Conservation (phyloP, 2,113 vertebrate genomes). For the Cryptomyrus ogoouensis region DNA sequence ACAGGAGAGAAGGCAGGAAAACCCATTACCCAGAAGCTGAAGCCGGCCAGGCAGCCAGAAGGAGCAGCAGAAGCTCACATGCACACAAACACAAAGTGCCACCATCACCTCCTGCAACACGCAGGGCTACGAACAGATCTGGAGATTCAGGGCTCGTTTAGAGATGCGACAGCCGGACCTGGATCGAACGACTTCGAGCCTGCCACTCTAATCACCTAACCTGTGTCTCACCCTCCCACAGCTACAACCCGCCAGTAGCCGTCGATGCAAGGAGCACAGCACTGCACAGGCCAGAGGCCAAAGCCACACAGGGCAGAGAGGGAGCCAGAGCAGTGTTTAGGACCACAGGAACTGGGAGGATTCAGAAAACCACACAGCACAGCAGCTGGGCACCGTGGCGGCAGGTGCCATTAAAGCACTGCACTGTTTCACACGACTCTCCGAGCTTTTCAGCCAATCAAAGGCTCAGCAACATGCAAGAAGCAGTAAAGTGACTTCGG, state of each 20-base stretch:
- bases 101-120: neutral
- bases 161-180: neutral
- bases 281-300: constrained; percentile 50
- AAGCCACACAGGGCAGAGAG: neutral
- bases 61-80: neutral
- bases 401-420: neutral
- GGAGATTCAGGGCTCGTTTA: neutral
- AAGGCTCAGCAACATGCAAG: neutral
- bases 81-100: neutral
- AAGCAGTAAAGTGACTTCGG: neutral
- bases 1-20: constrained; percentile 40
- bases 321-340: neutral
- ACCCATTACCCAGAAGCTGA: constrained; percentile 25
- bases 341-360: neutral
- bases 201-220: neutral
- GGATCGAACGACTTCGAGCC: neutral
- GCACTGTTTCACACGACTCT: neutral
- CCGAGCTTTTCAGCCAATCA: neutral
- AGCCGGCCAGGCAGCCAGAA: constrained; percentile 39
- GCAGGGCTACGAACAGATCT: neutral
- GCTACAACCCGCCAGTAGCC: constrained; percentile 64
- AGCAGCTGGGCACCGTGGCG: neutral
- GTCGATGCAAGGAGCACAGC: constrained; percentile 78
- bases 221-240: neutral
- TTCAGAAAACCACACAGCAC: constrained; percentile 24